Conservation (phyloP, 2,888 invertebrate species). For the Cryptops parisi region DNA sequence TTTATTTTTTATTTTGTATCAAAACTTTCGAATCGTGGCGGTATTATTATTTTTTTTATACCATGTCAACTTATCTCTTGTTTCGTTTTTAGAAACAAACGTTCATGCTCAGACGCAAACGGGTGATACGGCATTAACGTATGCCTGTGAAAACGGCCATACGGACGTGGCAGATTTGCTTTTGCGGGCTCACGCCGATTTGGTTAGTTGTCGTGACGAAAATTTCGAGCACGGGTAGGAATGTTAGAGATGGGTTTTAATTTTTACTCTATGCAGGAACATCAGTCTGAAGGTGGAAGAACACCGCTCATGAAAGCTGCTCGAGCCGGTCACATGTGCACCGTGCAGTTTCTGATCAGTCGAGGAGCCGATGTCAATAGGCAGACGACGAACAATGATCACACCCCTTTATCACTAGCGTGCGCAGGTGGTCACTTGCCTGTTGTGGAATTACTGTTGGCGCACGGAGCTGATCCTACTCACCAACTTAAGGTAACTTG, state of each 20-base stretch:
- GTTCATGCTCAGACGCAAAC: constrained; percentile 90
- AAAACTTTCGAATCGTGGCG: too few species aligned
- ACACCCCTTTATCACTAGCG: constrained; percentile 89
- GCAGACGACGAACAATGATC: constrained; percentile 87
- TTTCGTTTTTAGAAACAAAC: constrained; percentile 46
- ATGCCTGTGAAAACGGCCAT: constrained; percentile 98
- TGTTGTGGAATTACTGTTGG: constrained; percentile 80
- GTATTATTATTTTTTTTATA: too few species aligned
- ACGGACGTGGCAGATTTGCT: constrained; percentile 91
- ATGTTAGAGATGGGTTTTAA: not conserved
- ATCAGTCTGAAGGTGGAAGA: constrained; percentile 91
- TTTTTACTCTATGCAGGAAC: constrained; percentile 45
- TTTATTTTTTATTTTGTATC: too few species aligned
- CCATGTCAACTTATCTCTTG: too few species aligned
- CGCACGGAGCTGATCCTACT: constrained; percentile 85
- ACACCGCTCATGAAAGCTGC: constrained; percentile 99
- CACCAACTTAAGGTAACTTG: constrained; percentile 70
- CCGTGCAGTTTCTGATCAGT: constrained; percentile 86
- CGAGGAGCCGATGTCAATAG: constrained; percentile 74
- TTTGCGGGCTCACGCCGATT: constrained; percentile 73
- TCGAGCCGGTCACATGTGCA: constrained; percentile 87
- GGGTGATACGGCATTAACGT: constrained; percentile 88
- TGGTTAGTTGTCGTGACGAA: constrained; percentile 38
- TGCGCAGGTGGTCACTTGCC: constrained; percentile 91
- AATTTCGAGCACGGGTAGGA: not conserved